phyloP scores from a whole-genome alignment of 1,140 invertebrate species.

The Micrasema minimum region DNA sequence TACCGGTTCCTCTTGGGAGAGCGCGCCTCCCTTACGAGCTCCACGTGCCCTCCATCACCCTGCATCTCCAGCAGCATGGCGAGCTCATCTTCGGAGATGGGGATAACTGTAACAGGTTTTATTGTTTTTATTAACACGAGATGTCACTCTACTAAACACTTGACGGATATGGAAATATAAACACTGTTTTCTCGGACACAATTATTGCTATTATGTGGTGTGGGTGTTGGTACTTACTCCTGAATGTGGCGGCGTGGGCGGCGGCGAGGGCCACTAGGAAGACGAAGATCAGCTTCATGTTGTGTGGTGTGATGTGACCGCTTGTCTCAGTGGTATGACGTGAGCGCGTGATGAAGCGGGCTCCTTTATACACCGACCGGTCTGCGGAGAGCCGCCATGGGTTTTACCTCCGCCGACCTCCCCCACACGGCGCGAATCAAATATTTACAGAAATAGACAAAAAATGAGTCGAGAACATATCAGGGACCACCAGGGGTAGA shows the following conservation, averaged over 20 bases:
- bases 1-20: constrained; percentile 43
- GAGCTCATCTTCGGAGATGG: constrained; percentile 45
- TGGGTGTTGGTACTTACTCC: constrained; percentile 41
- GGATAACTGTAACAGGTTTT: constrained; percentile 31
- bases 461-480: constrained; percentile 11
- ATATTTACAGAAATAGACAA: constrained; percentile 31
- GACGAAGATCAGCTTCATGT: constrained; percentile 20
- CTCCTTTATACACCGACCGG: constrained; percentile 33
- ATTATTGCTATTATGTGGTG: no score
- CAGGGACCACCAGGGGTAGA: no score
- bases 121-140: no score
- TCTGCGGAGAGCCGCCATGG: neutral
- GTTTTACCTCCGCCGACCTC: neutral
- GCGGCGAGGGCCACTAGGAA: constrained; percentile 13
- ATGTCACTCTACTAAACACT: no score
- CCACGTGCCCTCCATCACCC: neutral
- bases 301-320: neutral
- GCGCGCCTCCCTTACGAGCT: constrained; percentile 28
- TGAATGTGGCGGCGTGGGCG: constrained; percentile 39
- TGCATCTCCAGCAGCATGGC: constrained; percentile 26
- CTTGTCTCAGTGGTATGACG: constrained; percentile 24
- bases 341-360: neutral
- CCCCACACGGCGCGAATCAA: constrained; percentile 19
- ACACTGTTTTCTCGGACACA: no score
- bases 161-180: no score